Evolutionary conservation across 2,113 vertebrate species (phyloP), one percentile per base, ranked within the genome.

Genomic region (Pterocles gutturalis): DNA sequence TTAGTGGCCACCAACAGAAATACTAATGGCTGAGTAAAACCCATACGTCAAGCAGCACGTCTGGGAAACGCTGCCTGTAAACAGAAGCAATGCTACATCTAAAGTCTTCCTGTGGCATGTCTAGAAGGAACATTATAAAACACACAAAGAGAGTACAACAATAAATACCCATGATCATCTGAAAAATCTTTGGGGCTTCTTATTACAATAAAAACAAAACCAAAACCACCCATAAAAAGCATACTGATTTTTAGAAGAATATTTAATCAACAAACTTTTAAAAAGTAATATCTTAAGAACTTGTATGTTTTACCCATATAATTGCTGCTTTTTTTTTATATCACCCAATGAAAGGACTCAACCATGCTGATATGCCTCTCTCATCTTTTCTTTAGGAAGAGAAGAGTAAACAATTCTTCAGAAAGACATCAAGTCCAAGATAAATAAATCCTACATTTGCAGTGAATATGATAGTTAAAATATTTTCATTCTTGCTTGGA

Each of bases 11-110:
- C 54, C 80, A 64, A 41, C 31, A 61, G 33, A 57, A 91, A 43
- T 5, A 61, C 54, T 51, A 84, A 67, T 1, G 2, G 28, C 34
- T 53, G 22, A 77, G 49, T 33, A 72, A 77, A 87, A 46, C 33
- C 38, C 19, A 4, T 18, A 20, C 0, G 0, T 0, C 46, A 33
- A 43, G 14, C 34, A 55, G 33, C 54, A 58, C 46, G 10, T 43
- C 45, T 62, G 33, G 22, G 41, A 75, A 90, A 67, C 26, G 19
- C 28, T 84, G 34, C 46, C 62, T 60, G 62, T 33, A 19, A 75
- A 83, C 33, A 76, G 33, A 15, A 87, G 38, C 55, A 87, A 75
- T 0, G 3, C 36, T 54, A 21, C 14, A 2, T 33, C 12, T 18
- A 7, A 73, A 86, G 24, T 8, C 7, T 83, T 34, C n/a, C 24